A percentile compares a stretch with the other conserved stretches of the same genome.
Conservation (phyloP, 2,113 vertebrate genomes). For the Strix uralensis region DNA sequence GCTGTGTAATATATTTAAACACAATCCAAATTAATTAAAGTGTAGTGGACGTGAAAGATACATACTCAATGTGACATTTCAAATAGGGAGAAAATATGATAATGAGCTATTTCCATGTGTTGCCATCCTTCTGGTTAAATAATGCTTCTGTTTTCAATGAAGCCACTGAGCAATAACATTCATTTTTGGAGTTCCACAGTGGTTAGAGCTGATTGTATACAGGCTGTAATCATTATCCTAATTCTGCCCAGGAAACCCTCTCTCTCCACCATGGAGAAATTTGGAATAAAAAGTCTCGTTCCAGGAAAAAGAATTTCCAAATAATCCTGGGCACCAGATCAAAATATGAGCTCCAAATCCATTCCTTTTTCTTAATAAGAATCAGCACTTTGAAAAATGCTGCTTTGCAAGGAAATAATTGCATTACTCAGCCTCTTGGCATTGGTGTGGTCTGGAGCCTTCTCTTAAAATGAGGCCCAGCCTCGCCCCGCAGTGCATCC, state of each 20-base stretch:
- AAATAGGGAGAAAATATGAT: slow-evolving; percentile 62
- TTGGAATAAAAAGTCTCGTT: slow-evolving; percentile 69
- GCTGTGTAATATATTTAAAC: slow-evolving; percentile 22
- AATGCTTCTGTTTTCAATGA: slow-evolving; percentile 59
- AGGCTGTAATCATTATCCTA: slow-evolving; percentile 67
- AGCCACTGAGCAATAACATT: slow-evolving; percentile 50
- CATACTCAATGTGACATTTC: slow-evolving; percentile 37
- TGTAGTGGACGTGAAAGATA: slow-evolving; percentile 53
- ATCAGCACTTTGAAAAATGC: slow-evolving; percentile 66
- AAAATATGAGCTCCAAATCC: slow-evolving; percentile 57
- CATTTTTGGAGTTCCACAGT: slow-evolving; percentile 59
- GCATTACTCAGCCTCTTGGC: slow-evolving; percentile 63
- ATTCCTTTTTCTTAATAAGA: slow-evolving; percentile 71
- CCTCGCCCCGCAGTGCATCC: slow-evolving; percentile 8
- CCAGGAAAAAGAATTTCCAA: slow-evolving; percentile 71
- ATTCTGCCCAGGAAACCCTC: slow-evolving; percentile 65
- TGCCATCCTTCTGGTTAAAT: slow-evolving; percentile 62
- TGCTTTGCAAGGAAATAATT: slow-evolving; percentile 60
- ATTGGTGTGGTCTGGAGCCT: neutral
- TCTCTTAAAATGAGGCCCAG: slow-evolving; percentile 52
- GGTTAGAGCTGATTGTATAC: slow-evolving; percentile 60
- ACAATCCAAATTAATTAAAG: slow-evolving; percentile 53
- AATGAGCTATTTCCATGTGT: slow-evolving; percentile 60
- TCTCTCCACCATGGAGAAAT: slow-evolving; percentile 59
- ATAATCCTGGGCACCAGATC: slow-evolving; percentile 63